Evolutionary conservation across 2,113 vertebrate genomes (phyloP), one percentile per base, ranked within the genome.

Genomic region (Alouatta palliata): DNA sequence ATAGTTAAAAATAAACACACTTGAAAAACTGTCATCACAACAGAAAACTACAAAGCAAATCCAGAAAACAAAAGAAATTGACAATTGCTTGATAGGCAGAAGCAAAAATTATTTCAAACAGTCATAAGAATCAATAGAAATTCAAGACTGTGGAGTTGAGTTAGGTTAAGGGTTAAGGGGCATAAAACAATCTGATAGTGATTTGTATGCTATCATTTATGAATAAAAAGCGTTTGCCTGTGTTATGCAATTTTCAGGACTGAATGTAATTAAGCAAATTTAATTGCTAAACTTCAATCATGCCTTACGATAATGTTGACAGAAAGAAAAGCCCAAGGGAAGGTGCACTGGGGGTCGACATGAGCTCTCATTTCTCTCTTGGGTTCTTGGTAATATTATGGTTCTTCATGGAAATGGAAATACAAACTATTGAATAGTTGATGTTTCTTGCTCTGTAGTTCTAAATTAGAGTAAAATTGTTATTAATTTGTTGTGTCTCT

Each of bases 1-100:
- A 45, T 91, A 91, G 71, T 93, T 58, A 75, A 81, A 90, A 86
- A 95, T 43, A 92, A 95, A 92, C 35, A 49, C n/a, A 21, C 16
- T 49, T 35, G 76, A 32, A 70, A 91, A 94, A 66, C 45, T 75
- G 20, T 49, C 84, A 89, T 71, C 13, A 56, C 20, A 83, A 27
- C n/a, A 88, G 37, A 87, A 68, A 84, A 49, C 27, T 37, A 43
- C 37, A 45, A 61, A 81, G 52, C 27, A 70, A 88, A 93, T 43
- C n/a, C 52, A 82, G 37, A 84, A 71, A 86, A 82, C 79, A 86
- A 56, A 45, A n/a, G 73, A 82, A 37, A 47, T 4, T 49, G 35
- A 32, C 32, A 64, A 70, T 17, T 56, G 4, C n/a, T 56, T 40
- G 12, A 68, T 2, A 4, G 32, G 13, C 81, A 73, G 73, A 92